These are phyloP conservation scores for Coronaproctus castanopsis DNA, from an alignment of 2,888 invertebrate species.

Conservation along the genomic window DNA sequence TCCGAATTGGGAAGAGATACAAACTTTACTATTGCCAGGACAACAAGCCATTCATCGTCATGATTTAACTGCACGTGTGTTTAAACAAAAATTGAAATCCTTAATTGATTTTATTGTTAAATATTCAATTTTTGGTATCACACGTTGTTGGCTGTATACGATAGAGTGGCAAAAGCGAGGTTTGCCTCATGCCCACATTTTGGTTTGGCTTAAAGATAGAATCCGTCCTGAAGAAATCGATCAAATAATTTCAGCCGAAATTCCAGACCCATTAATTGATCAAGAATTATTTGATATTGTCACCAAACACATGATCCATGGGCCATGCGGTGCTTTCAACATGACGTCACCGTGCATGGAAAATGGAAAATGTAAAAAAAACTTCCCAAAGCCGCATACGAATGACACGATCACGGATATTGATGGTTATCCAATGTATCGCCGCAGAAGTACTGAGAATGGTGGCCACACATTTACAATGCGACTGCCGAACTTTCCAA, in stretches of 20 bases:
- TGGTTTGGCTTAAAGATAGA: slow-evolving; percentile 22
- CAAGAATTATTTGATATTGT: slow-evolving; percentile 22
- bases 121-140: not conserved
- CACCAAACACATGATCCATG: slow-evolving; percentile 26
- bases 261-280: slow-evolving; percentile 22
- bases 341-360: slow-evolving; percentile 13
- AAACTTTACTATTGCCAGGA: slow-evolving; percentile 13
- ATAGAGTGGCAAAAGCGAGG: slow-evolving; percentile 23
- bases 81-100: not conserved
- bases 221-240: slow-evolving; percentile 23
- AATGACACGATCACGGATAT: slow-evolving; percentile 21
- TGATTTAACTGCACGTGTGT: slow-evolving; percentile 7
- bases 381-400: slow-evolving; percentile 19
- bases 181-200: slow-evolving; percentile 22
- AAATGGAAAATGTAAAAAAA: slow-evolving; percentile 17
- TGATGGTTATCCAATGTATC: slow-evolving; percentile 23
- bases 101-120: not conserved
- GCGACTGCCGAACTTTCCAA: slow-evolving; percentile 13
- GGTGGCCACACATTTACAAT: slow-evolving; percentile 15
- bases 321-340: slow-evolving; percentile 26
- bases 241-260: slow-evolving; percentile 23
- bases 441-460: slow-evolving; percentile 15
- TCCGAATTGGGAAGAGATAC: slow-evolving; percentile 22
- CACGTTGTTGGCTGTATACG: slow-evolving; percentile 19
- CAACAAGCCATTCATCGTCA: slow-evolving; percentile 10